Base-by-base conservation (phyloP, 2,797 vertebrate species). In the Sebastes trivittatus region DNA sequence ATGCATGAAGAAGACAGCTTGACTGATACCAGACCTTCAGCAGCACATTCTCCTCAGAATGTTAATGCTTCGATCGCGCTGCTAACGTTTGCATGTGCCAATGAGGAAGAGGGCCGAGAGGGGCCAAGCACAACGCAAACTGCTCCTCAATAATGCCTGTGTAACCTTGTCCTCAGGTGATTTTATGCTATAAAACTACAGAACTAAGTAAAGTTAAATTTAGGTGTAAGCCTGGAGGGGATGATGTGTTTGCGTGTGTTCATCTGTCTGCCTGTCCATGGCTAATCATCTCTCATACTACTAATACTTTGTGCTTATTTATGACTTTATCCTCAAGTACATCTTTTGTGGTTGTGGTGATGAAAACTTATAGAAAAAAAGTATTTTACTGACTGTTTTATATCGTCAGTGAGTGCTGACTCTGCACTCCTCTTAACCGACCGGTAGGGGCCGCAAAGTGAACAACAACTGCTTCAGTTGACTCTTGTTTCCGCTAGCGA, bases 1-100 rank as follows among this genome's bases (percentile, higher is more conserved):
- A 86, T 89, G 87, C 91, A 42, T 81, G 89, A 86, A 87, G 92
- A 94, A 86, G 92, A 65, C 73, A 83, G 83, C 88, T 90, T 90
- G 22, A 91, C 92, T 95, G 74, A 94, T 89, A 88, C 86, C 83
- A 93, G 67, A 61, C 87, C 92, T 87, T 92, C 89, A 87, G 22
- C 88, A 52, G 29, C 80, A 72, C 76, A 61, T 64, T 76, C 58
- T 69, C 59, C 54, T 66, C 55, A 63, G 38, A 88, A 88, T 86
- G 68, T 78, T 83, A 87, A 85, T 92, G 76, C 70, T 34, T 65
- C 38, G 1, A 61, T 67, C 38, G 34, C 0, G 25, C 69, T 11
- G 66, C 76, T 75, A 32, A 72, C 6, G 30, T 73, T 68, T 76
- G 64, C 68, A 46, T 67, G 70, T 60, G 64, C 18, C 36, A 61